These are phyloP conservation scores for Scatophagus argus DNA, from an alignment of 2,113 vertebrate species.

Conservation along the genomic window DNA sequence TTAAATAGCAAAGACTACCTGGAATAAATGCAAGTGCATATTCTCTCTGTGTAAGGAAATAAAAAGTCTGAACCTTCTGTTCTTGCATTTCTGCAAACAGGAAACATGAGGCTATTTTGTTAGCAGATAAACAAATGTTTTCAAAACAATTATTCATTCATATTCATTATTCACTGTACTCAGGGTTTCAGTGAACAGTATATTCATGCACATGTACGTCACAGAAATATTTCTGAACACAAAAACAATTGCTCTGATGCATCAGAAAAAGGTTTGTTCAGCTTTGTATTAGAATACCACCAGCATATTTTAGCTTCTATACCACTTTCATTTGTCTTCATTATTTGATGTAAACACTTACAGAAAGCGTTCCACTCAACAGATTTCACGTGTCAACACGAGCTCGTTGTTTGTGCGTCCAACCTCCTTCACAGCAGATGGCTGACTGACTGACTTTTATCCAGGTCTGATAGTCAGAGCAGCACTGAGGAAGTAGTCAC, in stretches of 20 bases:
- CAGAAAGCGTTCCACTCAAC: background rate
- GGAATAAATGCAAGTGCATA: background rate
- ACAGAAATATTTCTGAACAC: background rate
- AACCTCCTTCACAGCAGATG: background rate
- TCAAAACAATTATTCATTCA: background rate
- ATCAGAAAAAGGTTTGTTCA: background rate
- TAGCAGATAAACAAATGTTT: background rate
- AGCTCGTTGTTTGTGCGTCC: background rate
- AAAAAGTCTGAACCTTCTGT: background rate
- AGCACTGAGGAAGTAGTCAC: background rate
- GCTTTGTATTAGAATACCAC: background rate
- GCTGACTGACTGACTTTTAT: background rate
- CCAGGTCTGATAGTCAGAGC: background rate
- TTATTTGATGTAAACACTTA: constrained; percentile 2
- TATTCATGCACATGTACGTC: background rate
- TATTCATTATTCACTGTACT: no score
- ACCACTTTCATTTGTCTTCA: background rate
- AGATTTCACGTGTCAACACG: background rate
- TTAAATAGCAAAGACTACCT: background rate
- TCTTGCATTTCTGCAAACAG: background rate
- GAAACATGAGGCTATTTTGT: background rate
- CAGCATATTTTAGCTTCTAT: background rate
- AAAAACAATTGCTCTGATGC: background rate
- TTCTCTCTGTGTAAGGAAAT: background rate
- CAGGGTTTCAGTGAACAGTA: background rate